Base-by-base conservation (phyloP, 2,113 vertebrate genomes). In the Carassius carassius region DNA sequence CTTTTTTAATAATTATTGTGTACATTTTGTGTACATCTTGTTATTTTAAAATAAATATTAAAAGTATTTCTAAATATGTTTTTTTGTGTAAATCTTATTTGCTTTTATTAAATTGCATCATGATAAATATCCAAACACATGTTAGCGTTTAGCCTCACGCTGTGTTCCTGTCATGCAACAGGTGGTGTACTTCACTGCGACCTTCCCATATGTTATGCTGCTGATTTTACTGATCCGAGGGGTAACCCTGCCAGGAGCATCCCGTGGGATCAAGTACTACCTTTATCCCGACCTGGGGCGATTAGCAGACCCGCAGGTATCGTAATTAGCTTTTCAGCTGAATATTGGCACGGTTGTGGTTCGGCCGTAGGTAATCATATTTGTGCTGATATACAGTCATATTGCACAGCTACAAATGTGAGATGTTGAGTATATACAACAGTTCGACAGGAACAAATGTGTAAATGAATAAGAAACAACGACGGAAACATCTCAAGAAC, bases 161-260 rank as follows among this genome's bases (percentile, higher is more conserved):
- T 69, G 23, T 44, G 13, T 69, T 32, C 3, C n/a, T 62, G 75
- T 84, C n/a, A 21, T 21, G 2, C 1, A 37, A 6, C 90, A 99
- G 98, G 97, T 99, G 0, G 98, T 99, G 74, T 99, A 99, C 85
- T 97, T 99, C 92, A 99, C 98, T 1, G 98, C 98, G 32, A 98
- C 97, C 0, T 99, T 99, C 73, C 98, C 98, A 0, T 99, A 99
- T 0, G 23, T 93, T 21, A 99, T 98, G 97, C 92, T 99, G 3
- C 0, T 97, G n/a, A 87, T 97, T 86, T 93, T 99, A 32, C 92
- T 99, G 84, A 87, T 98, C 54, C 94, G 98, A 87, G 98, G 98
- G 0, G 90, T 97, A 85, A 97, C 96, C 0, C 94, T 99, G 25
- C 97, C 97, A 0, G 97, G 98, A 19, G 98, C 98, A 75, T 93